Evolutionary conservation across 2,797 vertebrate species (phyloP).

Genomic region (Crenichthys baileyi): DNA sequence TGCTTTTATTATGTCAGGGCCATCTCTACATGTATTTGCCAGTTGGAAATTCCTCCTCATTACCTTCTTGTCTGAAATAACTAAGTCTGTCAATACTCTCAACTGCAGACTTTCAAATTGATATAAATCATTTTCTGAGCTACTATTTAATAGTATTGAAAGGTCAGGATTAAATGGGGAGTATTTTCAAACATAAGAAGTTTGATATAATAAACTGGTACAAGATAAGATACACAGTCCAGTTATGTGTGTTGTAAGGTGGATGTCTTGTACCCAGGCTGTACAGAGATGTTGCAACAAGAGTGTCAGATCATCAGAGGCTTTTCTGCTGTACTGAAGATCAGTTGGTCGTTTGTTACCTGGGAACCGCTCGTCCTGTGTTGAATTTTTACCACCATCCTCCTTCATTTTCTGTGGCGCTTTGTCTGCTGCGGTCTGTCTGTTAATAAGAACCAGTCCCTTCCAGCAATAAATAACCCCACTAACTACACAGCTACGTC

Average conservation of each 20-base stretch:
- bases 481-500: conserved; percentile 70
- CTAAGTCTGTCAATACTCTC: not conserved
- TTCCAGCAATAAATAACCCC: conserved; percentile 72
- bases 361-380: not conserved
- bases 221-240: not conserved
- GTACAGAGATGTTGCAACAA: conserved; percentile 28
- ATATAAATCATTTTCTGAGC: not conserved
- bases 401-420: conserved; percentile 34
- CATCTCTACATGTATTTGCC: not conserved
- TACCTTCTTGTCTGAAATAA: not conserved
- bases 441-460: conserved; percentile 77
- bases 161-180: not conserved
- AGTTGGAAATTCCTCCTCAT: not conserved
- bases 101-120: not conserved
- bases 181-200: not conserved
- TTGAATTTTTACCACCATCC: conserved; percentile 10
- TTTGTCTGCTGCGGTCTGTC: conserved; percentile 43
- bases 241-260: conserved; percentile 42
- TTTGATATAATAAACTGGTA: not conserved
- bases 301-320: conserved; percentile 57
- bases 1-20: not conserved
- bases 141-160: not conserved
- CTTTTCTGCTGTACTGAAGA: conserved; percentile 52
- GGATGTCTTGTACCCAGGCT: conserved; percentile 47
- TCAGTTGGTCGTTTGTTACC: conserved; percentile 20